These are phyloP conservation scores for Incurvaria masculella DNA, from an alignment of 2,888 invertebrate species.

Conservation along the genomic window DNA sequence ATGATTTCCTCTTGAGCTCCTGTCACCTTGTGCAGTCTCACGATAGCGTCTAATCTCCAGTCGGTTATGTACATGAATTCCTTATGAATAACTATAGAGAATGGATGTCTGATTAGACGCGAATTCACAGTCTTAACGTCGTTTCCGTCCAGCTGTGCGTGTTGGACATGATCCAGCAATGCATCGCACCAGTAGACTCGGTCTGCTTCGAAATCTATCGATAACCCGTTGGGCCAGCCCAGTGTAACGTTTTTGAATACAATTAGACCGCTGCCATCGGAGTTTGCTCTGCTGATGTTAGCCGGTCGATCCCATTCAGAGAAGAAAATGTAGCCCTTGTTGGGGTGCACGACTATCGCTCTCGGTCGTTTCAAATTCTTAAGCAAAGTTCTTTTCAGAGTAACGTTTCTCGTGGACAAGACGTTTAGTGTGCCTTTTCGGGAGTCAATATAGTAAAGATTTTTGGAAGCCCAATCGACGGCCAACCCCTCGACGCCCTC, in stretches of 20 bases:
- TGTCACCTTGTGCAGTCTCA: slow-evolving; percentile 82
- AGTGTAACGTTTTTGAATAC: slow-evolving; percentile 89
- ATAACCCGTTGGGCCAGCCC: slow-evolving; percentile 97
- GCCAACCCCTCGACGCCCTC: slow-evolving; percentile 96
- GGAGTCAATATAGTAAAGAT: slow-evolving; percentile 93
- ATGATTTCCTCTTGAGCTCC: slow-evolving; percentile 86
- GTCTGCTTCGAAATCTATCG: slow-evolving; percentile 85
- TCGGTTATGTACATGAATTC: slow-evolving; percentile 97
- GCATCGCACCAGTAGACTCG: slow-evolving; percentile 98
- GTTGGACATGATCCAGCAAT: slow-evolving; percentile 92
- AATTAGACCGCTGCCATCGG: slow-evolving; percentile 83
- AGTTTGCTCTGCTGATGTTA: slow-evolving; percentile 89
- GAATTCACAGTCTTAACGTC: slow-evolving; percentile 90
- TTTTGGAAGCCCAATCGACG: slow-evolving; percentile 94
- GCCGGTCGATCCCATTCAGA: slow-evolving; percentile 97
- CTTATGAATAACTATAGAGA: slow-evolving; percentile 86
- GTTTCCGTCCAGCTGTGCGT: slow-evolving; percentile 85
- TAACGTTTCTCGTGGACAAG: slow-evolving; percentile 81
- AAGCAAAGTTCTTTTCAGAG: slow-evolving; percentile 77
- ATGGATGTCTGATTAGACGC: slow-evolving; percentile 81
- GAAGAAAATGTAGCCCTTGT: slow-evolving; percentile 91
- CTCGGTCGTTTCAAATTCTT: slow-evolving; percentile 89
- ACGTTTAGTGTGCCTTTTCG: slow-evolving; percentile 93
- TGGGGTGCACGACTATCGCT: slow-evolving; percentile 96
- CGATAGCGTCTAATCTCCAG: slow-evolving; percentile 94